Conservation (phyloP, 2,113 vertebrate species). For the Lepus americanus region DNA sequence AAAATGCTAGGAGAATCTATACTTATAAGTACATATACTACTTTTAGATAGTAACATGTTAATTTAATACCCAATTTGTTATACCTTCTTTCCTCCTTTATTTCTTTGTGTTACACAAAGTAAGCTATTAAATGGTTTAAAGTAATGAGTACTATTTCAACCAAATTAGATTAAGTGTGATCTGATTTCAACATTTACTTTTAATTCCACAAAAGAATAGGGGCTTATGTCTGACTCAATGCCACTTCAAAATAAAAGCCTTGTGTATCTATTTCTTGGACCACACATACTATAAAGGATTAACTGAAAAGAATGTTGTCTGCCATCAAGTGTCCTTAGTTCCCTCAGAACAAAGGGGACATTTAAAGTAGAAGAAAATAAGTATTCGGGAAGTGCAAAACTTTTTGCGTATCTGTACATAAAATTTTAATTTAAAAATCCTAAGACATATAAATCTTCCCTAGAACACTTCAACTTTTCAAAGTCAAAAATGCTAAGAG, state of each 20-base stretch:
- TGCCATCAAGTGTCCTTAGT: conserved; percentile 12
- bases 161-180: conserved; percentile 3
- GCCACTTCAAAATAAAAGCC: conserved; percentile 63
- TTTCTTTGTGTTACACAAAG: conserved; percentile 10
- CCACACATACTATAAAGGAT: not conserved
- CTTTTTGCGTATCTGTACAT: not conserved
- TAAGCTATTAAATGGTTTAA: conserved; percentile 33
- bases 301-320: conserved; percentile 37
- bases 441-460: conserved; percentile 31
- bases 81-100: conserved; percentile 31
- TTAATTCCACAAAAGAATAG: conserved; percentile 51
- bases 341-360: conserved; percentile 40
- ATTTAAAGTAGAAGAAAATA: conserved; percentile 54
- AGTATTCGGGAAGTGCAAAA: conserved; percentile 36
- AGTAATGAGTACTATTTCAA: conserved; percentile 59
- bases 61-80: conserved; percentile 28
- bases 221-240: not conserved
- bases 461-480: conserved; percentile 23
- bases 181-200: conserved; percentile 57
- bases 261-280: not conserved
- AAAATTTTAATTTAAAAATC: not conserved
- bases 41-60: conserved; percentile 17
- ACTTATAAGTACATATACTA: not conserved
- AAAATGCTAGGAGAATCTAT: conserved; percentile 25
- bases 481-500: conserved; percentile 31